Base-by-base conservation (phyloP, 2,113 vertebrate species). In the Empidonax traillii region DNA sequence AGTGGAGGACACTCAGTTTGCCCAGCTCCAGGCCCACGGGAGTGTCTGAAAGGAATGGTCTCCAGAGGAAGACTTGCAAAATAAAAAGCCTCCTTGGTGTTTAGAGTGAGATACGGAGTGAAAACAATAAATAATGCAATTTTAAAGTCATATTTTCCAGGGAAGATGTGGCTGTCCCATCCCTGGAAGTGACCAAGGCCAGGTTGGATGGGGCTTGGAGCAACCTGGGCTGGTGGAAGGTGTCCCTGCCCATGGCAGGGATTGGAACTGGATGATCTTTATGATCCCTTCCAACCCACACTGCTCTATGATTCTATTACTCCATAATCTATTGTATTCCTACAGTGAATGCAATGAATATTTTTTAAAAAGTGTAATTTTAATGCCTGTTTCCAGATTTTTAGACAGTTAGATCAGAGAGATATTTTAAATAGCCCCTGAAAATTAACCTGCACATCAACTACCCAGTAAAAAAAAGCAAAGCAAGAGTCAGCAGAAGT, bases 401-500 rank as follows among this genome's bases (percentile, higher is more conserved):
- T 91, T 91, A 91, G 92, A 51, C 35, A 76, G 76, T 43, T 51
- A 51, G 62, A 90, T 86, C 1, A 1, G 41, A 35, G 72, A 87
- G 58, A 65, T 74, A 47, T 80, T 91, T 93, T 85, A 92, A 93
- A 91, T 84, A 85, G 68, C 66, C 59, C 33, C 61, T 43, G 62
- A 71, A 95, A 96, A 97, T 95, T 76, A 96, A 93, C 79, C 76
- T 92, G 44, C 56, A 44, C 89, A 80, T 85, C 85, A 74, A 46
- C 55, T 87, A 82, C 10, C 33, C 24, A 12, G 35, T n/a, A 72
- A 35, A 84, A 61, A 51, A 35, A 81, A 68, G 59, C 46, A 89
- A 77, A 90, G 66, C 66, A 72, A 72, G 74, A 96, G 58, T 90
- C 90, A 94, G 94, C 67, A 97, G 59, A 10, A 82, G 90, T 93